Evolutionary conservation across 2,797 vertebrate genomes (phyloP), one percentile per base, ranked within the genome.

Genomic region (Phataginus tricuspis): DNA sequence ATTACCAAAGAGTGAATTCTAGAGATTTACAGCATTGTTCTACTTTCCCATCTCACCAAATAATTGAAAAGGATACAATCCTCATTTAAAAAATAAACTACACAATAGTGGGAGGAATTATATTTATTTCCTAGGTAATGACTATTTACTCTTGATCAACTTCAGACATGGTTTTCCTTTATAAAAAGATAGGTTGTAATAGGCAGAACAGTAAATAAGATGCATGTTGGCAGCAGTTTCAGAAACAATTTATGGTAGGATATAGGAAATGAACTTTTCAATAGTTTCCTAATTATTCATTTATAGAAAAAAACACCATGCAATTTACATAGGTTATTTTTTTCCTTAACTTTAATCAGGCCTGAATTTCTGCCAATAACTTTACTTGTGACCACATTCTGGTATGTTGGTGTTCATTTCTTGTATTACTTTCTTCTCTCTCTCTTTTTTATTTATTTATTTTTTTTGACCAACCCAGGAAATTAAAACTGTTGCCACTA

Each of bases 41-140:
- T 96, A 89, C 75, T 90, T 97, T 97, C 61, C 64, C 19, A 95
- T 98, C 94, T 97, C 88, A 97, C 51, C 72, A 45, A 98, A 90
- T 97, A 98, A 98, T 97, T 97, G 95, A 97, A 98, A 98, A 98
- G 42, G 45, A 97, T 97, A 97, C 75, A 97, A 83, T 97, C 86
- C 96, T 98, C 91, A 95, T 75, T 97, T 95, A 98, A 98, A 98
- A 96, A 98, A 96, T 97, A 98, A 98, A 98, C 80, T 96, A 96
- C 4, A 92, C 39, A 96, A 82, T 63, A 91, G 75, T 96, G 94
- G 55, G 79, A 93, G 12, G 80, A 90, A 96, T 97, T 97, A 96
- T 97, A 97, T 97, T 98, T 97, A 97, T 97, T 98, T 96, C 95
- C 97, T 89, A 96, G 95, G 97, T 97, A 98, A 98, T 94, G 96